phyloP scores from a whole-genome alignment of 1,140 invertebrate species.

The Cheumatopsyche charites region DNA sequence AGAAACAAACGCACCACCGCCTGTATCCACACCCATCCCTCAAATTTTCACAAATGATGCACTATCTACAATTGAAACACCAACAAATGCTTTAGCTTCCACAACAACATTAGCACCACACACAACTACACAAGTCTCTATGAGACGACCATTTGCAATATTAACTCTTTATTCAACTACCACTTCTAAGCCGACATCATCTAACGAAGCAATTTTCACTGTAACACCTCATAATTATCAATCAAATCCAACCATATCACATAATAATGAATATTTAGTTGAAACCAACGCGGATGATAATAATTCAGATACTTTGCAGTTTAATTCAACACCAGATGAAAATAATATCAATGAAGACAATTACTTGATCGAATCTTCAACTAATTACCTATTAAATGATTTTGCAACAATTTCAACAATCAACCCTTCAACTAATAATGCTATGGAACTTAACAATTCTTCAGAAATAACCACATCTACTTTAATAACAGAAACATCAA shows the following conservation, averaged over 20 bases:
- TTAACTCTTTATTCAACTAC: conserved; percentile 60
- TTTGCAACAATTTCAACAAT: conserved; percentile 12
- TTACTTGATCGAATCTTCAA: not conserved
- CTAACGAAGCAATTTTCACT: conserved; percentile 50
- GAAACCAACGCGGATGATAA: not conserved
- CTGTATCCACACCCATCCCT: conserved; percentile 52
- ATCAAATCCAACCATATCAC: not conserved
- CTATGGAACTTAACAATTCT: not conserved
- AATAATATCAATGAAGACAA: not conserved
- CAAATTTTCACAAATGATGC: conserved; percentile 52
- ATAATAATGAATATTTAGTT: not conserved
- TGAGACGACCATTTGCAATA: conserved; percentile 58
- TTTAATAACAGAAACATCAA: conserved; percentile 16
- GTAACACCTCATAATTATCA: conserved; percentile 27
- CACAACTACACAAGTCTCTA: conserved; percentile 49
- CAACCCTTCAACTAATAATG: not conserved
- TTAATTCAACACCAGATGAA: not conserved
- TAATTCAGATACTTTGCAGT: not conserved
- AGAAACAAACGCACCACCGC: conserved; percentile 18
- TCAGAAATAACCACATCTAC: not conserved
- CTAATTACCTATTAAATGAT: not conserved
- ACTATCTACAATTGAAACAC: conserved; percentile 52
- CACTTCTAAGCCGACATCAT: conserved; percentile 54
- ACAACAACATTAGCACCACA: conserved; percentile 54
- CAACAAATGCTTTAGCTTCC: conserved; percentile 50